Base-by-base conservation (phyloP, 2,797 vertebrate species). In the Chromobotia macracanthus region DNA sequence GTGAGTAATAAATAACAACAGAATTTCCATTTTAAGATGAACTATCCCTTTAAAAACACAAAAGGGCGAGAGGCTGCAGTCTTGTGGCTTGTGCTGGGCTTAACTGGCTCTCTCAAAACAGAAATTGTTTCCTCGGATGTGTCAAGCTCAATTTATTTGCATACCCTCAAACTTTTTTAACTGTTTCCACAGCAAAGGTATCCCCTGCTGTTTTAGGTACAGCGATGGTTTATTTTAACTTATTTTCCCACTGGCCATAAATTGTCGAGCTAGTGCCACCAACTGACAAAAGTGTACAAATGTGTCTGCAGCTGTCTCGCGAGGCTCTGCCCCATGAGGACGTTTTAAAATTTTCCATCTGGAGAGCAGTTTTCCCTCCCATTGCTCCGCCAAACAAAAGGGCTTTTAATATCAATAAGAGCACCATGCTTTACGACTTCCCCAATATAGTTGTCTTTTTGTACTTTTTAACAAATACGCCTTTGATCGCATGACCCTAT, bases 271-370 rank as follows among this genome's bases (percentile, higher is more conserved):
- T 46, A 55, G 50, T 72, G 77, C 53, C 48, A 65, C 58, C 35
- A 72, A 44, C 58, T n/a, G 77, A 64, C 58, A 44, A 78, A 64
- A 56, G 31, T 65, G 21, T 18, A 65, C 35, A 79, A 66, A 72
- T 66, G 35, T 66, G 35, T 79, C 38, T 65, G 28, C 5, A 70
- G 55, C 1, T 44, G 35, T 51, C 44, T 31, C 58, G 51, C 3
- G 2, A 77, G 65, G 3, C 53, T 69, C 38, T 6, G n/a, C 15
- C 66, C 48, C 50, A 55, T 66, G 48, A 56, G 38, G 46, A 53
- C 6, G 2, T 12, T 12, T 28, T 46, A 46, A 79, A 23, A 18
- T 23, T 13, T 72, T 72, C 77, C 77, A 72, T 72, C 68, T 72
- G 77, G 31, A 9, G 19, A 56, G 60, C 2, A 38, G 69, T 66